Conservation (phyloP, 2,888 invertebrate species). For the Orthosia gothica region DNA sequence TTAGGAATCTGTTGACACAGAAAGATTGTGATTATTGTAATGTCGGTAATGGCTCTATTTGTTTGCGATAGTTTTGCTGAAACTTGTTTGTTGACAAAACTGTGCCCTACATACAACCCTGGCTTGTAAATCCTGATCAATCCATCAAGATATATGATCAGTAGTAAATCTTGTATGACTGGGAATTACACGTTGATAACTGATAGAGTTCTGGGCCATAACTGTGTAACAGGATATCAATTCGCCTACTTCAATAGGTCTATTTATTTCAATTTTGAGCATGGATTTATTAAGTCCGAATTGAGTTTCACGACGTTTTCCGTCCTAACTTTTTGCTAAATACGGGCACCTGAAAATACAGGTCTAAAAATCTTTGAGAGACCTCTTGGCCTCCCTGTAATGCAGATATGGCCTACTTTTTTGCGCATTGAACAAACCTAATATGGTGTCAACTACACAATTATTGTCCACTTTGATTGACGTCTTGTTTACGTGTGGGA, state of each 20-base stretch:
- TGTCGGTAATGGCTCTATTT: background rate
- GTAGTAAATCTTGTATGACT: constrained; percentile 3
- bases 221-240: too few species aligned
- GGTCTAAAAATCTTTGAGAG: background rate
- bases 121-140: background rate
- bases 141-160: background rate
- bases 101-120: constrained; percentile 1
- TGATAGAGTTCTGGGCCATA: background rate
- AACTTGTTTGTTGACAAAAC: background rate
- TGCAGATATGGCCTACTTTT: background rate
- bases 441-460: constrained; percentile 19
- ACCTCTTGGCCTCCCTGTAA: background rate
- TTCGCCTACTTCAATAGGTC: background rate
- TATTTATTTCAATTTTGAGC: background rate
- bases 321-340: background rate
- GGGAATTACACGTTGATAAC: constrained; percentile 14
- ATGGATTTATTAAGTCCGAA: background rate
- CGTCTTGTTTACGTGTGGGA: constrained; percentile 33
- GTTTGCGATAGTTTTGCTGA: background rate
- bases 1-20: constrained; percentile 14
- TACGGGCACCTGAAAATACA: too few species aligned
- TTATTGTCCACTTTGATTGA: constrained; percentile 29
- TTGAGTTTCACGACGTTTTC: background rate
- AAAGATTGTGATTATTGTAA: constrained; percentile 14
- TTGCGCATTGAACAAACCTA: constrained; percentile 18